Evolutionary conservation across 2,113 vertebrate species (phyloP).

Genomic region (Pelmatolapia mariae): DNA sequence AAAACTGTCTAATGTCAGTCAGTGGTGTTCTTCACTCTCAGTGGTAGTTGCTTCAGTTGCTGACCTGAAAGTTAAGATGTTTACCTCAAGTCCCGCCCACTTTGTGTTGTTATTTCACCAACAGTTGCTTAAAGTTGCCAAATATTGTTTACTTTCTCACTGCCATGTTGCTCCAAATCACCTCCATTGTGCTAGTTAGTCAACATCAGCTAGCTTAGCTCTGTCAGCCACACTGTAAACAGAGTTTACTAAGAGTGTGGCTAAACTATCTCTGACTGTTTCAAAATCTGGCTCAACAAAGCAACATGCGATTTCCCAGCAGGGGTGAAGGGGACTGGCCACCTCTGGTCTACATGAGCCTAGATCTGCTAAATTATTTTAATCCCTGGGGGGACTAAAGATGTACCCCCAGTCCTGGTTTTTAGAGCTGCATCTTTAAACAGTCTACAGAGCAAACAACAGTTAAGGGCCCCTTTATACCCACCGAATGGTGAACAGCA

Average conservation of each 20-base stretch:
- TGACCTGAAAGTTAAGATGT: neutral
- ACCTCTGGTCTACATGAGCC: neutral
- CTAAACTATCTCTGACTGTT: neutral
- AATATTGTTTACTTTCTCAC: neutral
- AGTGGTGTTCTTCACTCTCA: neutral
- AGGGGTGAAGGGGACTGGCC: neutral
- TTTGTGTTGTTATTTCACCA: rapidly evolving
- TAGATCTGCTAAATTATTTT: neutral
- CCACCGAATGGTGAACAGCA: neutral
- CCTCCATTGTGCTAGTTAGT: neutral
- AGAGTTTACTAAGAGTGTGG: neutral
- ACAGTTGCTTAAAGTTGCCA: neutral
- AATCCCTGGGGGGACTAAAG: neutral
- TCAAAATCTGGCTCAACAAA: neutral
- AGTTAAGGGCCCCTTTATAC: neutral
- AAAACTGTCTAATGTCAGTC: rapidly evolving
- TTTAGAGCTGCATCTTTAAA: neutral
- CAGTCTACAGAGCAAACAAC: neutral
- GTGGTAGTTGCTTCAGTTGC: rapidly evolving
- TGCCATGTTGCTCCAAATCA: rapidly evolving
- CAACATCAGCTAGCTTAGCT: neutral
- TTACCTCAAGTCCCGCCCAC: neutral
- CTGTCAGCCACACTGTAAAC: neutral
- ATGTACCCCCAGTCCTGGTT: neutral
- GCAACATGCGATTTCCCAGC: neutral